These are phyloP conservation scores for Typhlichthys eigenmanni DNA, from an alignment of 2,797 vertebrate species.

Conservation along the genomic window DNA sequence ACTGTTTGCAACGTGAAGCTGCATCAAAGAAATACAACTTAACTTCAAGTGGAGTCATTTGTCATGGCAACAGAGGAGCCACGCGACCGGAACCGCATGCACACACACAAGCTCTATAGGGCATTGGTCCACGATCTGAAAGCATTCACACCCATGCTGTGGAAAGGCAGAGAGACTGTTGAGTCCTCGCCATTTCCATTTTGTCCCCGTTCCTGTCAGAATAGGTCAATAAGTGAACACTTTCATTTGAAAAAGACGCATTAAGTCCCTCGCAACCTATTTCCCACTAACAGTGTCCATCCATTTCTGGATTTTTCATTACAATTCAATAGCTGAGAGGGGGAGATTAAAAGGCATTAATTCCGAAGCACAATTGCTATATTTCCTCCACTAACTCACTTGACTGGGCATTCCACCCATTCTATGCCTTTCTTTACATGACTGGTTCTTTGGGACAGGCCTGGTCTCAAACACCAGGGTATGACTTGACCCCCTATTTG, in stretches of 20 bases:
- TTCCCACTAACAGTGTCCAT: conserved; percentile 13
- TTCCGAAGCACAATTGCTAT: conserved; percentile 84
- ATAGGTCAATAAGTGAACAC: conserved; percentile 47
- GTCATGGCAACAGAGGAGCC: too few species aligned
- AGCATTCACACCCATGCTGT: too few species aligned
- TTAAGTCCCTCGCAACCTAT: conserved; percentile 28
- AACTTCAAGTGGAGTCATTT: too few species aligned
- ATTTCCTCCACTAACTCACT: conserved; percentile 45
- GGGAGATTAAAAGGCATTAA: conserved; percentile 86
- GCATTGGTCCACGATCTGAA: too few species aligned
- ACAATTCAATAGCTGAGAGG: conserved; percentile 44
- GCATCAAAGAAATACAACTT: too few species aligned
- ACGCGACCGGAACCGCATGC: too few species aligned
- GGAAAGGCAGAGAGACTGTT: conserved; percentile 26
- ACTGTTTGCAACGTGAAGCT: too few species aligned
- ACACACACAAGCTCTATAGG: too few species aligned
- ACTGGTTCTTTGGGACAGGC: conserved; percentile 65
- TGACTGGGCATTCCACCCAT: conserved; percentile 5
- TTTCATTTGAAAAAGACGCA: conserved; percentile 32
- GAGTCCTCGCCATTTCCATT: not conserved
- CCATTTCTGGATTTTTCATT: conserved; percentile 55
- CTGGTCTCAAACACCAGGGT: conserved; percentile 74
- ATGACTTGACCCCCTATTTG: conserved; percentile 86
- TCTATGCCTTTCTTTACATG: conserved; percentile 11
- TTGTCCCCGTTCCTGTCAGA: conserved; percentile 15